These are phyloP conservation scores for Gymnocheta viridis DNA, from an alignment of 2,888 invertebrate genomes.

Conservation along the genomic window DNA sequence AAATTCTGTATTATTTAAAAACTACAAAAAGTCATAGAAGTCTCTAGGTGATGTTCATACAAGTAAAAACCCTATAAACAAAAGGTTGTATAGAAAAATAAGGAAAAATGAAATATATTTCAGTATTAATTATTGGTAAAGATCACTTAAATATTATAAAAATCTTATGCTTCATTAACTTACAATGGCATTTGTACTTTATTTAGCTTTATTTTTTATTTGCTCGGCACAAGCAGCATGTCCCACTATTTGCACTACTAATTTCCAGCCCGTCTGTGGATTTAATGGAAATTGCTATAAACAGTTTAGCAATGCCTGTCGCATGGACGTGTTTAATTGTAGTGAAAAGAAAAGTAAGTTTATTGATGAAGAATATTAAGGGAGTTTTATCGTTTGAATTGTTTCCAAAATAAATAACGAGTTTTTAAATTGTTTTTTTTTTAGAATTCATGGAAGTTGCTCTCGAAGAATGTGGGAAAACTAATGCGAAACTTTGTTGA, in stretches of 20 bases:
- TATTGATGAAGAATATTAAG: background rate
- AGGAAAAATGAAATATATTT: background rate
- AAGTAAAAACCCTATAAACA: background rate
- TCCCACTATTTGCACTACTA: background rate
- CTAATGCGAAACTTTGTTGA: no score
- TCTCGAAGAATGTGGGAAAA: no score
- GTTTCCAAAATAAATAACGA: background rate
- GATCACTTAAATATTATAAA: background rate
- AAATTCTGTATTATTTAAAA: background rate
- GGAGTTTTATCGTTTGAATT: background rate
- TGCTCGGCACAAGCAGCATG: background rate
- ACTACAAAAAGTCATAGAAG: background rate
- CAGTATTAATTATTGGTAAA: background rate
- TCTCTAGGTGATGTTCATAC: background rate
- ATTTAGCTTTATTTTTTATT: background rate
- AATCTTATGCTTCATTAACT: background rate
- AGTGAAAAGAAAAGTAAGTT: background rate
- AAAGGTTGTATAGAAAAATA: background rate
- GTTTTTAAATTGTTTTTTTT: background rate
- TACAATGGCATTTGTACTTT: background rate
- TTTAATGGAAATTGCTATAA: conserved; percentile 39
- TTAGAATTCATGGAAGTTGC: no score
- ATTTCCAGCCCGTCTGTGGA: background rate
- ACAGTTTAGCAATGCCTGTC: conserved; percentile 1
- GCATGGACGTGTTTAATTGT: background rate